Evolutionary conservation across 2,888 invertebrate genomes (phyloP).

Genomic region (Pardosa pseudoannulata): DNA sequence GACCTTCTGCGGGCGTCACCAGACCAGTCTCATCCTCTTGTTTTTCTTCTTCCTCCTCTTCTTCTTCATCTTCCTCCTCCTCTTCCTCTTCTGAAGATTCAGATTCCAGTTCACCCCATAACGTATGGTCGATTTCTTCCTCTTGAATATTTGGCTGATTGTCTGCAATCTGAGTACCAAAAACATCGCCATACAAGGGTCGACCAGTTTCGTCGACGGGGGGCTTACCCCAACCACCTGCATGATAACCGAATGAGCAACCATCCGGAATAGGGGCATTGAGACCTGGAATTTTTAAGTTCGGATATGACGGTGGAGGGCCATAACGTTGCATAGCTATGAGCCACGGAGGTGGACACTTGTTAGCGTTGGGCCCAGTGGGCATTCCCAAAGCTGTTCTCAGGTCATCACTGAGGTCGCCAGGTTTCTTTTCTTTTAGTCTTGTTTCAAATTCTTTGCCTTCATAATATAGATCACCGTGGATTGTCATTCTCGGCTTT

Average conservation of each 20-base stretch:
- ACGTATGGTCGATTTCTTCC: constrained; percentile 92
- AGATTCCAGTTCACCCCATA: constrained; percentile 98
- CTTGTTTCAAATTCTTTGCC: constrained; percentile 99
- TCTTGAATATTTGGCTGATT: constrained; percentile 83
- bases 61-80: constrained; percentile 80
- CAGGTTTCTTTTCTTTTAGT: constrained; percentile 98
- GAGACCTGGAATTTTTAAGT: constrained; percentile 83
- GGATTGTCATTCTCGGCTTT: constrained; percentile 98
- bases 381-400: constrained; percentile 99
- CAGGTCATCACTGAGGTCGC: constrained; percentile 96
- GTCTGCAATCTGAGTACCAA: constrained; percentile 83
- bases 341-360: constrained; percentile 93
- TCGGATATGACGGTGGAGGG: constrained; percentile 99
- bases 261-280: constrained; percentile 99
- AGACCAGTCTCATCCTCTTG: constrained; percentile 86
- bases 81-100: constrained; percentile 87
- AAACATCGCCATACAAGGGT: constrained; percentile 99
- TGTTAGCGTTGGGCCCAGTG: constrained; percentile 86
- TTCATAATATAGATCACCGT: constrained; percentile 99
- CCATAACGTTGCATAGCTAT: constrained; percentile 99
- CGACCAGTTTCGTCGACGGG: constrained; percentile 99
- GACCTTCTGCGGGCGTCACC: constrained; percentile 90
- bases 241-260: constrained; percentile 99
- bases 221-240: constrained; percentile 99
- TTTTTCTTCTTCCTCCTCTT: constrained; percentile 79